A percentile compares a stretch with the other conserved stretches of the same genome.
phyloP scores from a whole-genome alignment of 1,140 invertebrate genomes.

The Belonocnema kinseyi region DNA sequence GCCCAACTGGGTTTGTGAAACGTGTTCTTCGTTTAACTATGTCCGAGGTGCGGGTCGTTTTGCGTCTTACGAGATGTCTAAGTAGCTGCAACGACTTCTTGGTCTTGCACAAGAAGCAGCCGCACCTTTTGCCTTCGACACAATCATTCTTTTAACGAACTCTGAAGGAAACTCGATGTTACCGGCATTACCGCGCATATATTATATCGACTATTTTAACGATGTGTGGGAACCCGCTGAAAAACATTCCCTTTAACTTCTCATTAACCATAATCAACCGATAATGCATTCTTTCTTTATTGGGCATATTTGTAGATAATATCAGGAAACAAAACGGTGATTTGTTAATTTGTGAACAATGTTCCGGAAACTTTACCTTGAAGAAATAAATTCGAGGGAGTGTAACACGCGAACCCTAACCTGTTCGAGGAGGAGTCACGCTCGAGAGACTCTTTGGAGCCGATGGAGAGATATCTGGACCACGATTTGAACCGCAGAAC shows the following conservation, averaged over 20 bases:
- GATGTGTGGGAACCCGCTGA: conserved; percentile 19
- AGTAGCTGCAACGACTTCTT: conserved; percentile 8
- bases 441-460: conserved; percentile 19
- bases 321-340: neutral
- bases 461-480: conserved; percentile 20
- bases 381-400: conserved; percentile 6
- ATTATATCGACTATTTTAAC: conserved; percentile 23
- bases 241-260: conserved; percentile 21
- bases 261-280: conserved; percentile 17
- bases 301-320: neutral
- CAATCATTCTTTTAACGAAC: conserved; percentile 27
- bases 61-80: conserved; percentile 20
- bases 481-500: conserved; percentile 17
- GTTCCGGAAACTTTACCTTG: neutral
- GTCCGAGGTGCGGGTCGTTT: neutral
- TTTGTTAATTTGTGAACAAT: neutral
- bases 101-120: neutral
- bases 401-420: neutral
- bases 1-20: neutral
- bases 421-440: conserved; percentile 11
- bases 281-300: neutral
- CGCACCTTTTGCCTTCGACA: conserved; percentile 22
- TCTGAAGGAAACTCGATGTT: conserved; percentile 26
- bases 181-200: conserved; percentile 13
- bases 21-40: neutral